These are phyloP conservation scores for Leucopternis melanops DNA, from an alignment of 2,113 vertebrate species.

Conservation along the genomic window DNA sequence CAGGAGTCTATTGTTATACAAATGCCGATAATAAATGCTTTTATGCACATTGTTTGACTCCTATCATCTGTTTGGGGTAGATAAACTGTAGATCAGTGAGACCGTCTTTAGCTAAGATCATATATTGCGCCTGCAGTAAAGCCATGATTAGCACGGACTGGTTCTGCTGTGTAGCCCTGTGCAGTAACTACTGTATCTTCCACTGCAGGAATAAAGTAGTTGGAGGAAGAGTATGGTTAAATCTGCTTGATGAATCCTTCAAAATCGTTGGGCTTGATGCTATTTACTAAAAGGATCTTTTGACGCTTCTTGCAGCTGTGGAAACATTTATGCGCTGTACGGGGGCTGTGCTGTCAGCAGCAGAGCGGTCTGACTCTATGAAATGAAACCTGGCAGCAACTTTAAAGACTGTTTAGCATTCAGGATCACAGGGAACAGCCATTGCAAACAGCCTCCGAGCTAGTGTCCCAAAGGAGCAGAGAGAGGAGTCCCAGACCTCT, in stretches of 20 bases:
- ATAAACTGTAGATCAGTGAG: background rate
- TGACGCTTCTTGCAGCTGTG: background rate
- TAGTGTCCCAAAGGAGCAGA: background rate
- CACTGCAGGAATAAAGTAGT: background rate
- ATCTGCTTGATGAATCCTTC: background rate
- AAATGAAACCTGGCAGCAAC: background rate
- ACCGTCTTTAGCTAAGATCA: background rate
- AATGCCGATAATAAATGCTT: background rate
- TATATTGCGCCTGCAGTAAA: background rate
- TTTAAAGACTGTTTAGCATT: background rate
- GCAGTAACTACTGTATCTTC: background rate
- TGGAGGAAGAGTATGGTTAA: background rate
- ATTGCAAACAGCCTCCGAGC: background rate
- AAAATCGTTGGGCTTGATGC: background rate
- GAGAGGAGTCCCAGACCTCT: background rate
- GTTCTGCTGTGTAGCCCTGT: background rate
- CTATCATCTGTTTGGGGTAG: background rate
- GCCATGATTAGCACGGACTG: accelerated
- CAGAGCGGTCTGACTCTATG: background rate
- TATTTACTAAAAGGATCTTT: background rate
- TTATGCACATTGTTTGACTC: background rate
- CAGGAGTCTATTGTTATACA: background rate
- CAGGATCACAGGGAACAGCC: background rate
- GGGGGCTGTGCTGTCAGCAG: background rate
- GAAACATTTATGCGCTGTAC: background rate